Base-by-base conservation (phyloP, 2,797 vertebrate genomes). In the Scleropages formosus region DNA sequence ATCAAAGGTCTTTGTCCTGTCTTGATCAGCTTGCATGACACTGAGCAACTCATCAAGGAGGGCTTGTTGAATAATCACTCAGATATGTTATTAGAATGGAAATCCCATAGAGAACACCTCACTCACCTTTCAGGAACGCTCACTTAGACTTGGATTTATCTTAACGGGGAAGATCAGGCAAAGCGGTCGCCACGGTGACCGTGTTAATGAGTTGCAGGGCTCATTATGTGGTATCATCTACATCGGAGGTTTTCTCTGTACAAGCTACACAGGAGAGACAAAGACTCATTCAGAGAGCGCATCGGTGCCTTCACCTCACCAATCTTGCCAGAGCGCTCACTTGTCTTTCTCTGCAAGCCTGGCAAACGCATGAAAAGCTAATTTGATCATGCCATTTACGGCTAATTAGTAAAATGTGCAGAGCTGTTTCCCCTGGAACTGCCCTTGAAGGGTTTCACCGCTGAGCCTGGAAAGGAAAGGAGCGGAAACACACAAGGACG, bases 331-430 rank as follows among this genome's bases (percentile, higher is more conserved):
- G 65, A n/a, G 65, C 31, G 11, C 39, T n/a, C 20, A 20, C 47
- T 67, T 39, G 39, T 44, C 16, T 20, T 20, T 22, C 65, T 20
- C n/a, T 49, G 65, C n/a, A 46, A 11, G 15, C 67, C 67, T 46
- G 16, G 3, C 60, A 62, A 75, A 73, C 76, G 64, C 47, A 69
- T 70, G 4, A 22, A 3, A 67, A 78, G 82, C 77, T 60, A 4
- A 75, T 63, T 62, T 74, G 78, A 80, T 82, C 39, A 71, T 80
- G 7, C 15, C 60, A 82, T 76, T 63, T 78, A 82, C 67, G 44
- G 67, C 58, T 80, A 77, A 80, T 81, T 79, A 77, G 26, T 6
- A 77, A 78, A 73, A 58, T 68, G 56, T 72, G 46, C 58, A 16
- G 51, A 75, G 46, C 51, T n/a, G 58, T 22, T 53, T 68, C 24